Percentiles rank a stretch among this genome's conserved stretches.
Evolutionary conservation across 2,797 vertebrate genomes (phyloP).

Genomic region (Coreius guichenoti): DNA sequence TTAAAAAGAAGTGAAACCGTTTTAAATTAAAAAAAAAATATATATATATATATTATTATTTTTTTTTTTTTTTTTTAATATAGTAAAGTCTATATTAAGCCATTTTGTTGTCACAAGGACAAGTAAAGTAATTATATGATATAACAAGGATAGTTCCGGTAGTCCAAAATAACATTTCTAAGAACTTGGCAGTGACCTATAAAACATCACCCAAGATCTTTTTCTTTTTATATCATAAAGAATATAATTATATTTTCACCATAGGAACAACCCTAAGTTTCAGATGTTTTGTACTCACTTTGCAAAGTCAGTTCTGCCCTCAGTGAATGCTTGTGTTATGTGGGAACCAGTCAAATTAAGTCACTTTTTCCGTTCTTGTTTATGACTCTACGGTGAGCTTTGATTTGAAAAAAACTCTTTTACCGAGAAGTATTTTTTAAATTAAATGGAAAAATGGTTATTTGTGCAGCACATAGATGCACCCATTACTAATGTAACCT

Average conservation of each 20-base stretch:
- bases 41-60: not conserved
- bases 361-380: constrained; percentile 9
- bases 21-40: not conserved
- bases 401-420: not conserved
- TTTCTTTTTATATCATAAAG: not conserved
- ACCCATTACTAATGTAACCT: not conserved
- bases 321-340: not conserved
- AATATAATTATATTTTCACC: not conserved
- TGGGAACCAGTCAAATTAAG: not conserved
- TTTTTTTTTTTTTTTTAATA: not conserved
- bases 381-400: not conserved
- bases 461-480: constrained; percentile 8
- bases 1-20: not conserved
- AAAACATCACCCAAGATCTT: not conserved
- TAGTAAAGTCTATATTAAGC: not conserved
- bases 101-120: not conserved
- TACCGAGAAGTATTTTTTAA: constrained; percentile 7
- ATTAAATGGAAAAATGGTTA: constrained; percentile 26
- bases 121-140: not conserved
- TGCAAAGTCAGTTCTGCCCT: not conserved
- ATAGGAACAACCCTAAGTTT: not conserved
- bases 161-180: not conserved
- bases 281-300: not conserved
- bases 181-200: not conserved
- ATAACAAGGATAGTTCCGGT: not conserved